Evolutionary conservation across 2,797 vertebrate genomes (phyloP).

Genomic region (Heteromormyrus szaboi): DNA sequence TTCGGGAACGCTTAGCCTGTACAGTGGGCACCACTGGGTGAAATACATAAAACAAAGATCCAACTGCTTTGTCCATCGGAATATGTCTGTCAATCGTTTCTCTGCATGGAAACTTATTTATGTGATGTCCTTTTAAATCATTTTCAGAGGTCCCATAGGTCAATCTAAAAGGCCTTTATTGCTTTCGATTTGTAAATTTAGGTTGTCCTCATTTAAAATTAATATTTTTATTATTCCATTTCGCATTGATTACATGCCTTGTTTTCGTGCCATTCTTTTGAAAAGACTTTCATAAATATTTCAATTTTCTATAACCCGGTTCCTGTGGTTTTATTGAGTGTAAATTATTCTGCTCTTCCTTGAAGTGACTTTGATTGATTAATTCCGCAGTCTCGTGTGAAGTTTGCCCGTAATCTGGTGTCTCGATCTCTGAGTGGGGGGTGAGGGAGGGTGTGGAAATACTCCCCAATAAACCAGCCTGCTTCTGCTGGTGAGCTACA

Average conservation of each 20-base stretch:
- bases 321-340: conserved; percentile 3
- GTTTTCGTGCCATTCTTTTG: not conserved
- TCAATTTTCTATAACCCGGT: not conserved
- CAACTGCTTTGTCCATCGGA: not conserved
- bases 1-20: not conserved
- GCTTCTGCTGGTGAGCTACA: not conserved
- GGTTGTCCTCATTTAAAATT: conserved; percentile 4
- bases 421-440: not conserved
- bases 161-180: not conserved
- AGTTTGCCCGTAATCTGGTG: not conserved
- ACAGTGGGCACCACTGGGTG: not conserved
- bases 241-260: conserved; percentile 3
- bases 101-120: not conserved
- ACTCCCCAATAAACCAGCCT: not conserved
- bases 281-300: conserved; percentile 1
- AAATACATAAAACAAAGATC: not conserved
- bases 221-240: conserved; percentile 1
- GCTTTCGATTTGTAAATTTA: not conserved
- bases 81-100: not conserved
- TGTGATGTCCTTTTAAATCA: not conserved
- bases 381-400: not conserved
- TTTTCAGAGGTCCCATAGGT: not conserved
- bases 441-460: not conserved
- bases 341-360: not conserved
- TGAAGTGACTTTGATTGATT: conserved; percentile 11